phyloP scores from a whole-genome alignment of 1,140 invertebrate genomes.

The Drosophila ercepeae region DNA sequence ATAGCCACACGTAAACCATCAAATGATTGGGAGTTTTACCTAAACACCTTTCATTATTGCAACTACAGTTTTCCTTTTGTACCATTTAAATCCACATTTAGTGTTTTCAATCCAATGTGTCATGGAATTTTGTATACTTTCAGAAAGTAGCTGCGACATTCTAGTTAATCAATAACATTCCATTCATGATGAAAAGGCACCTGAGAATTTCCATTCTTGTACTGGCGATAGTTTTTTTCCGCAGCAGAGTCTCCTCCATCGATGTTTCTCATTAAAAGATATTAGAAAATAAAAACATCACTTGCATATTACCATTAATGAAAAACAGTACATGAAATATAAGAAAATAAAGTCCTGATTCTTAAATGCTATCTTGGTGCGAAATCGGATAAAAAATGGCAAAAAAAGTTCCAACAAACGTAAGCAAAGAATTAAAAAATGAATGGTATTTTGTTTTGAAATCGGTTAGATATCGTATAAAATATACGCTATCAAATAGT shows the following conservation, averaged over 20 bases:
- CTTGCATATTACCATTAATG: not conserved
- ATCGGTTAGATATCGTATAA: too few species aligned
- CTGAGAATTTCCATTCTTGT: not conserved
- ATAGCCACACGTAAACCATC: conserved; percentile 18
- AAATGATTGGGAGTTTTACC: conserved; percentile 33
- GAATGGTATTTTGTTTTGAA: too few species aligned
- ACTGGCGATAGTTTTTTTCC: not conserved
- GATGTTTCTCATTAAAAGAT: not conserved
- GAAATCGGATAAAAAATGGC: too few species aligned
- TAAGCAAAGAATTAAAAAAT: too few species aligned
- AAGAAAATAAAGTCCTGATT: too few species aligned
- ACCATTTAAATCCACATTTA: not conserved
- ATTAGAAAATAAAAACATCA: not conserved
- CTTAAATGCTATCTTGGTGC: too few species aligned
- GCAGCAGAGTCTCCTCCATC: not conserved
- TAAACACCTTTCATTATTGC: too few species aligned
- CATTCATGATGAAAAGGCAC: not conserved
- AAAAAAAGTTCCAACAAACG: too few species aligned
- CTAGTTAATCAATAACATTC: not conserved
- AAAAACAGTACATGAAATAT: too few species aligned
- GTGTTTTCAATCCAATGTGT: not conserved
- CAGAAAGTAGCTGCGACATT: not conserved
- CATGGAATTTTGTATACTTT: not conserved
- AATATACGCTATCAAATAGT: too few species aligned
- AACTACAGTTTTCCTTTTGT: not conserved